Base-by-base conservation (phyloP, 2,113 vertebrate species). In the Spea bombifrons region DNA sequence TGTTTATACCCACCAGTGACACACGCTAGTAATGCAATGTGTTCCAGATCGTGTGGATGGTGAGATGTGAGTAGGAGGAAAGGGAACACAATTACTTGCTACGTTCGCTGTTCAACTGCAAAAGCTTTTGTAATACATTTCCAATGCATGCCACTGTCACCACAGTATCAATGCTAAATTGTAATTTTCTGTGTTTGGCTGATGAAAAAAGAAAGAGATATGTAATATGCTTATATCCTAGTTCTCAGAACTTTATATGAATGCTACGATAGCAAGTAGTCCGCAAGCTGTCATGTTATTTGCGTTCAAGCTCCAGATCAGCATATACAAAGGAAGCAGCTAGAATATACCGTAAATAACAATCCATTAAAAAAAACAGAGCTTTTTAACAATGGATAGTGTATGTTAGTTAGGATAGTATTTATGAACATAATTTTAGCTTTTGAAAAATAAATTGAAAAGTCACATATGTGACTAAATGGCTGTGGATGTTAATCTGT, bases 191-290 rank as follows among this genome's bases (percentile, higher is more conserved):
- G 10, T 59, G 87, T 87, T 86, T 86, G 79, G 71, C 83, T 86
- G 84, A 89, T 86, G 75, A 76, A 90, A 89, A 88, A 81, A 81
- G 76, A 74, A 87, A 83, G 65, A 8, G 59, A 86, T 76, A 82
- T 84, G 81, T 84, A 87, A 85, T 84, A 88, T 83, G 86, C 78
- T 87, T 84, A 88, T 85, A 87, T 87, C 80, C 82, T 84, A 82
- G 84, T 87, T 80, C 84, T 83, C 81, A 86, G 83, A 89, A 83
- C 82, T 85, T 73, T 87, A 67, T 64, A 84, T 81, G 81, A 88
- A 81, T 80, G 85, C 81, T 82, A 88, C 81, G 82, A 84, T 84
- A 89, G 86, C 83, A 88, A 86, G 83, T 86, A 88, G 80, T 82
- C 75, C 82, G 70, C 81, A 87, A 85, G 71, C 82, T 90, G 86